Percentiles rank a stretch among this genome's conserved stretches.
Evolutionary conservation across 2,113 vertebrate genomes (phyloP).

Genomic region (Uria aalge): DNA sequence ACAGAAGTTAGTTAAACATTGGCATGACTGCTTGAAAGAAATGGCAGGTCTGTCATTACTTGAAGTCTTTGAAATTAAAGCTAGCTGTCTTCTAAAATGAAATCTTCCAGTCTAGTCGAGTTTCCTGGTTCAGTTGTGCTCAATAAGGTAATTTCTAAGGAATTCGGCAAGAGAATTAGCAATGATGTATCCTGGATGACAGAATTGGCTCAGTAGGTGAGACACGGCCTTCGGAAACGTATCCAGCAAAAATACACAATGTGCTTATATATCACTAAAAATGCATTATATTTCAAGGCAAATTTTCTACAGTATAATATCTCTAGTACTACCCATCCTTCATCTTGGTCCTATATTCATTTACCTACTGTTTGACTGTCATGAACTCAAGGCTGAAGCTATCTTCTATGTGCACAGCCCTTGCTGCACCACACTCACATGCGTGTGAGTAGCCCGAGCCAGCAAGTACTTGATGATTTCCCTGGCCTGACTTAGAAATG

Average conservation of each 20-base stretch:
- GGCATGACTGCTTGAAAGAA: not conserved
- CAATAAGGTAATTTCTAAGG: not conserved
- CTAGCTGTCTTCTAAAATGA: not conserved
- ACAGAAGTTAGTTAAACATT: not conserved
- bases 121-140: not conserved
- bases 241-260: not conserved
- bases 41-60: not conserved
- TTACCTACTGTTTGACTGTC: not conserved
- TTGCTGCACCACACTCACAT: not conserved
- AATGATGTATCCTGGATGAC: not conserved
- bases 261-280: not conserved
- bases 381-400: not conserved
- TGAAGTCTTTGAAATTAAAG: not conserved
- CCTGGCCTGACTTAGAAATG: not conserved
- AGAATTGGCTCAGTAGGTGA: slow-evolving; percentile 26
- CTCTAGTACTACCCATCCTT: not conserved
- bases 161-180: not conserved
- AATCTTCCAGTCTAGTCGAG: not conserved
- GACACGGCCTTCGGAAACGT: not conserved
- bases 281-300: not conserved
- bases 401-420: not conserved
- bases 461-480: not conserved
- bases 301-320: not conserved
- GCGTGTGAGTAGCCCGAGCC: not conserved
- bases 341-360: not conserved